These are phyloP conservation scores for Electrona antarctica DNA, from an alignment of 2,113 vertebrate species.

Conservation along the genomic window DNA sequence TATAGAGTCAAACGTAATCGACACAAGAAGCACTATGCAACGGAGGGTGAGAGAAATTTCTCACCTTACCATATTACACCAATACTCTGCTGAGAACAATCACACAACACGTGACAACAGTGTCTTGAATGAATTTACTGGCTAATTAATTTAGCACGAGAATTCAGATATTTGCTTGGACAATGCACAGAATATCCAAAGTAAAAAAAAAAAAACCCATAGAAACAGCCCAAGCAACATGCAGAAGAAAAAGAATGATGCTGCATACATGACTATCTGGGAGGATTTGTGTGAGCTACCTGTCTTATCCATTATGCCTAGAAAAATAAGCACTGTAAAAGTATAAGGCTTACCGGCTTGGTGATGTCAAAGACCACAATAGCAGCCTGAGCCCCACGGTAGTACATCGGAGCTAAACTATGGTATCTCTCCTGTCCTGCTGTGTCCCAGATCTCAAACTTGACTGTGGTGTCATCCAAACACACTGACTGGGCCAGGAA, in stretches of 20 bases:
- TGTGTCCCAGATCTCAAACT: constrained; percentile 89
- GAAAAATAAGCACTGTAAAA: not conserved
- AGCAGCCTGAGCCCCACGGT: constrained; percentile 85
- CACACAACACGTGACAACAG: no score
- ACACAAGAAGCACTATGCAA: no score
- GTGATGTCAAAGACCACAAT: constrained; percentile 88
- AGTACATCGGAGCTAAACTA: constrained; percentile 87
- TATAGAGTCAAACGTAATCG: no score
- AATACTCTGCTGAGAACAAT: no score
- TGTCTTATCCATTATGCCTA: not conserved
- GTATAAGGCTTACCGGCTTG: constrained; percentile 74
- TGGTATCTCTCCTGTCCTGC: constrained; percentile 86
- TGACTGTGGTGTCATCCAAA: constrained; percentile 85
- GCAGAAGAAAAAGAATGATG: not conserved
- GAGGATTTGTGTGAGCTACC: not conserved
- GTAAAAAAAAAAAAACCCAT: not conserved
- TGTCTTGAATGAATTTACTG: no score
- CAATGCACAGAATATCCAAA: no score
- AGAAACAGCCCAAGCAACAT: not conserved
- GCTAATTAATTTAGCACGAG: no score
- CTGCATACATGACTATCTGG: not conserved
- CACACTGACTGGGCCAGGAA: constrained; percentile 88
- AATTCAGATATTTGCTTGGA: no score
- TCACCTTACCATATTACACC: no score
- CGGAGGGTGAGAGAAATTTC: no score